A percentile compares a stretch with the other conserved stretches of the same genome.
Conservation (phyloP, 2,888 invertebrate species). For the Ormyrus rosae region DNA sequence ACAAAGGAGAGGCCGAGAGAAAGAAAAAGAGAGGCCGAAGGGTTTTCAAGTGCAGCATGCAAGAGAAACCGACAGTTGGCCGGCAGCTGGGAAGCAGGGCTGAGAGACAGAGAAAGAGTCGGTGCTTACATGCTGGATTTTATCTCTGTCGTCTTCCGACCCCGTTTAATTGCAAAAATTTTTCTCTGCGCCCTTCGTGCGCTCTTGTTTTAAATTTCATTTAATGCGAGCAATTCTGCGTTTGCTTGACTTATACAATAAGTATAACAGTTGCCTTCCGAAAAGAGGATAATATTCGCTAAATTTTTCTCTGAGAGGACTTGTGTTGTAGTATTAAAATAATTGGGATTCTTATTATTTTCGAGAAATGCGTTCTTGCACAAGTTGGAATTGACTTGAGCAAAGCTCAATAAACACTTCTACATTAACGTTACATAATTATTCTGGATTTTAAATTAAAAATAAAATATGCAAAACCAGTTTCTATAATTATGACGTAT, state of each 20-base stretch:
- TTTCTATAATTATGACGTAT: background rate
- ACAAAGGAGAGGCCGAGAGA: slow-evolving; percentile 19
- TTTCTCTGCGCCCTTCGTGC: slow-evolving; percentile 3
- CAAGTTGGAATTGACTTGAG: no score
- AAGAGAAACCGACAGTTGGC: slow-evolving; percentile 62
- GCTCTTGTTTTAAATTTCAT: background rate
- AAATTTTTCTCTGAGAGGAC: no score
- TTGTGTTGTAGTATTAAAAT: no score
- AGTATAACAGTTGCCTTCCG: no score
- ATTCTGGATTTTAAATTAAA: background rate
- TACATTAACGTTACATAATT: background rate
- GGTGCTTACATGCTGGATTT: slow-evolving; percentile 48
- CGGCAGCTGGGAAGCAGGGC: slow-evolving; percentile 64
- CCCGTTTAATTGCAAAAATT: slow-evolving; percentile 45
- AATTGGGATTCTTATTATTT: no score
- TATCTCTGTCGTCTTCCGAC: slow-evolving; percentile 50
- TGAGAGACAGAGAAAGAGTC: slow-evolving; percentile 20
- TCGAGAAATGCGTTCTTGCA: no score
- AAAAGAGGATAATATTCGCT: no score
- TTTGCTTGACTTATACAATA: no score
- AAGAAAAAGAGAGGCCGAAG: slow-evolving; percentile 22
- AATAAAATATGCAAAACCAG: background rate
- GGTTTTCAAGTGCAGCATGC: slow-evolving; percentile 46
- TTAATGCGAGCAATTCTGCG: background rate
- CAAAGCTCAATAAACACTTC: no score